Base-by-base conservation (phyloP, 1,140 invertebrate species). In the Solenopsis fugax region DNA sequence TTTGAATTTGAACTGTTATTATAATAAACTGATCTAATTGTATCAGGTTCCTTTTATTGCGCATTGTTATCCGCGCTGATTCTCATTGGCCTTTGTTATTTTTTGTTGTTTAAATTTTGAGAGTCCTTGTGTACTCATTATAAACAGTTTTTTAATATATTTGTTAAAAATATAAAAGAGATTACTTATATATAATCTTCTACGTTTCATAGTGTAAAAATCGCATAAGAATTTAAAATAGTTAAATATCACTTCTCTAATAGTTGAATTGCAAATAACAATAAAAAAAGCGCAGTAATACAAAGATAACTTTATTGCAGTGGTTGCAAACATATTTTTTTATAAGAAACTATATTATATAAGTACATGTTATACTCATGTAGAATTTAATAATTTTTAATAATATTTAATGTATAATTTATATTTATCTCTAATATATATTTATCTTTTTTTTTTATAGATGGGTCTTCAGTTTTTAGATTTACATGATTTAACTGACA, bases 391-490 rank as follows among this genome's bases (percentile, higher is more conserved):
- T 29, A 29, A 62, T 62, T 16, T 62, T 5, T 62, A 62, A 62
- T 62, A 60, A 62, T 1, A 1, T 62, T 29, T 29, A 29, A 2
- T 29, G 6, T 62, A 0, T 29, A 13, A 34, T 16, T 21, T 41
- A 37, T n/a, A 45, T 41, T 65, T 9, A 2, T 41, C 29, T 24
- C n/a, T n/a, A n/a, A 34, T 16, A 41, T 41, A 37, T n/a, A 45
- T 41, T 65, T 9, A 2, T 41, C 29, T 24, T 88, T 88, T 45
- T 72, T 87, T 71, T 50, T 94, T 93, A 86, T 88, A 95, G 94
- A 93, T 90, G 91, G 91, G 93, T 80, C 93, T 93, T 90, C 91
- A 95, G 86, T 95, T 95, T 85, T 89, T 95, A 87, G 93, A 95
- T 91, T 91, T 95, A 76, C 76, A 88, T 76, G 93, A 92, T 89